A percentile compares a stretch with the other conserved stretches of the same genome.
Conservation (phyloP, 2,797 vertebrate species). For the Sebastes minor region DNA sequence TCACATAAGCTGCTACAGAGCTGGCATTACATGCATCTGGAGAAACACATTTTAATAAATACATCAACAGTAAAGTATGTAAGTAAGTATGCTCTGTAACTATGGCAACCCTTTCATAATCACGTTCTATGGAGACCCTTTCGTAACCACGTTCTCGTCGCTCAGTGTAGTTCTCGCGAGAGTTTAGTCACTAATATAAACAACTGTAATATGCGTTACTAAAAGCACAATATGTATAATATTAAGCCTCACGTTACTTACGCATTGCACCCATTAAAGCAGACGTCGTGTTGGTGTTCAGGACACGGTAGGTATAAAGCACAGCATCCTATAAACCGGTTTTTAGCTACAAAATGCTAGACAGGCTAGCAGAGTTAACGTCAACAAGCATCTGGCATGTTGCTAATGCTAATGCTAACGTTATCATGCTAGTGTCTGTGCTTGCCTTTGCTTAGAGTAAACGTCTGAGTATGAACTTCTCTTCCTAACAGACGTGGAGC, state of each 20-base stretch:
- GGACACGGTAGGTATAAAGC: background rate
- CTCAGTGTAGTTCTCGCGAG: constrained; percentile 14
- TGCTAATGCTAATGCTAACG: background rate
- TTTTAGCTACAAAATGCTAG: background rate
- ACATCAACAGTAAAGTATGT: background rate
- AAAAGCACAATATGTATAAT: background rate
- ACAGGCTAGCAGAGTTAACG: constrained; percentile 23
- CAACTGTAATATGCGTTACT: background rate
- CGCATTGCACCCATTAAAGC: background rate
- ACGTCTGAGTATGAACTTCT: constrained; percentile 16
- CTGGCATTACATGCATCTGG: fast-evolving
- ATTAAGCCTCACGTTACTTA: background rate
- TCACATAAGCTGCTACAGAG: fast-evolving
- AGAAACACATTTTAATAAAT: fast-evolving
- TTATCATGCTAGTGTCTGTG: background rate
- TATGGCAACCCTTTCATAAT: background rate
- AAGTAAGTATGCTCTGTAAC: background rate
- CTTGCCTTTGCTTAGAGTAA: constrained; percentile 59
- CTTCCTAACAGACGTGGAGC: background rate
- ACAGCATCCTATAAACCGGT: background rate
- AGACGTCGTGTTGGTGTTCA: background rate
- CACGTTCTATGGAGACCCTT: too few species aligned
- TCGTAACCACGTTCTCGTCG: background rate
- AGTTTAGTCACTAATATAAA: background rate
- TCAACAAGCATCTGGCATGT: background rate